These are phyloP conservation scores for Falcaria lacertinaria DNA, from an alignment of 2,888 invertebrate species.

Conservation along the genomic window DNA sequence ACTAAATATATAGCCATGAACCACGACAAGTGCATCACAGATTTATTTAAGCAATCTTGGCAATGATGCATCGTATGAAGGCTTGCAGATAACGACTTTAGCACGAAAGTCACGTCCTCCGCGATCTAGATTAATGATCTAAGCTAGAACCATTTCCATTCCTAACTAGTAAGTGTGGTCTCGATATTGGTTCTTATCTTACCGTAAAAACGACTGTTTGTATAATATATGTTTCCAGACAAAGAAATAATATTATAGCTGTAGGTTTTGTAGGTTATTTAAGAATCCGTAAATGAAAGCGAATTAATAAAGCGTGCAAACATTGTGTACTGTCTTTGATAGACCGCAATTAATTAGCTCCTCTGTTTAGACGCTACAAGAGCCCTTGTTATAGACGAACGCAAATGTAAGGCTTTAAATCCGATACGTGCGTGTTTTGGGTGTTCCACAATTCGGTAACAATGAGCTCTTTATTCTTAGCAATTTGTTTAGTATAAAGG, in stretches of 20 bases:
- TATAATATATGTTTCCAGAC: not conserved
- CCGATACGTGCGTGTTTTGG: not conserved
- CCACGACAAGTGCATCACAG: too few species aligned
- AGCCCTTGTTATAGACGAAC: not conserved
- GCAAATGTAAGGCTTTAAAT: not conserved
- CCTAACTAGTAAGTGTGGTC: not conserved
- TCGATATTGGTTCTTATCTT: slow-evolving; percentile 1
- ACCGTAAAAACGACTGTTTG: not conserved
- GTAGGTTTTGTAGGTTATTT: not conserved
- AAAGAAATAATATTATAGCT: not conserved
- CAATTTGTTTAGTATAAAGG: slow-evolving; percentile 10
- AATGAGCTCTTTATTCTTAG: not conserved
- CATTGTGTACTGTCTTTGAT: not conserved
- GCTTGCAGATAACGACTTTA: not conserved
- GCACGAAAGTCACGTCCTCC: not conserved
- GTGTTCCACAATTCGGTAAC: not conserved
- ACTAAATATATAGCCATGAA: too few species aligned
- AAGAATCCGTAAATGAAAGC: slow-evolving; percentile 1
- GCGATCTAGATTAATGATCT: not conserved
- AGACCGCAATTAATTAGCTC: slow-evolving; percentile 5
- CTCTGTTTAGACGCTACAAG: not conserved
- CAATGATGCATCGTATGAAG: not conserved
- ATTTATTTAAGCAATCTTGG: too few species aligned
- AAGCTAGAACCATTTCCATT: not conserved
- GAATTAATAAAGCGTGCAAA: slow-evolving; percentile 3